These are phyloP conservation scores for Ivindomyrus marchei DNA, from an alignment of 2,113 vertebrate species.

Conservation along the genomic window DNA sequence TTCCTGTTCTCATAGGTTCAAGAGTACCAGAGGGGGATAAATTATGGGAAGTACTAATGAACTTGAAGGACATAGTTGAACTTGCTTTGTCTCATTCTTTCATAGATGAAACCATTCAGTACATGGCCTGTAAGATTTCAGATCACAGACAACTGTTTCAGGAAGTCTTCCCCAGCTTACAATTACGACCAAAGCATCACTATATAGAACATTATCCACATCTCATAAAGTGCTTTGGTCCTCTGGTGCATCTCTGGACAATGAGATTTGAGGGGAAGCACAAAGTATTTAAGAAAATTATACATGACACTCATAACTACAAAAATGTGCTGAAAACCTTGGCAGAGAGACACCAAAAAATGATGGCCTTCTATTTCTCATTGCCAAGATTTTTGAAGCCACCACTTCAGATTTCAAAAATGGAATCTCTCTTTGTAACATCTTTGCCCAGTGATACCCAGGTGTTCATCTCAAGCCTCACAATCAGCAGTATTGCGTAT, in stretches of 20 bases:
- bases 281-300: constrained; percentile 29
- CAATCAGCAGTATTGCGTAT: constrained; percentile 27
- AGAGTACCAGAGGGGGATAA: constrained; percentile 27
- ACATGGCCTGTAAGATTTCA: constrained; percentile 11
- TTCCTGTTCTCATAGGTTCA: constrained; percentile 30
- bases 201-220: constrained; percentile 31
- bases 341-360: constrained; percentile 30
- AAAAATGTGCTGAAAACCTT: constrained; percentile 32
- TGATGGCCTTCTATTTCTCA: constrained; percentile 28
- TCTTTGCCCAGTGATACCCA: constrained; percentile 26
- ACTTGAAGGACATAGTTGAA: constrained; percentile 32
- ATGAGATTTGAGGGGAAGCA: constrained; percentile 37
- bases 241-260: background rate
- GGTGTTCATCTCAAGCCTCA: constrained; percentile 15
- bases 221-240: constrained; percentile 15
- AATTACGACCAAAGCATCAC: constrained; percentile 26
- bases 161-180: constrained; percentile 28
- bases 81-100: constrained; percentile 27
- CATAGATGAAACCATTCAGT: constrained; percentile 27
- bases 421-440: constrained; percentile 25
- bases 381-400: constrained; percentile 28
- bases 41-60: constrained; percentile 30
- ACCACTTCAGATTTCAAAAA: constrained; percentile 25
- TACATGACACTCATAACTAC: constrained; percentile 25
- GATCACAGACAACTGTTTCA: constrained; percentile 35